A percentile compares a stretch with the other conserved stretches of the same genome.
phyloP scores from a whole-genome alignment of 1,140 invertebrate genomes.

The Eueides isabella region DNA sequence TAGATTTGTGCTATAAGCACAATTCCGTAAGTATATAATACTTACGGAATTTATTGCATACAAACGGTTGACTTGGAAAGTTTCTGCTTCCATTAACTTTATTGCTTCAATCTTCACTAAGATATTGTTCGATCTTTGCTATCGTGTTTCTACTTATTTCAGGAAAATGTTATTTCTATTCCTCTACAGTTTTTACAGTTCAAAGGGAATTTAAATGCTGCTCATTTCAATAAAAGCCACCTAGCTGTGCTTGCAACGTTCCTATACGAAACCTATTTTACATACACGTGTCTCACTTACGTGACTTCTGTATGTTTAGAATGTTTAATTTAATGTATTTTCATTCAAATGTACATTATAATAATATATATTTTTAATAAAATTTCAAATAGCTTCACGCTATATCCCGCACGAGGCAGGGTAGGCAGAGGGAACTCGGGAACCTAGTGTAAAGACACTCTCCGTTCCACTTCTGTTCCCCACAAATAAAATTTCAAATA shows the following conservation, averaged over 20 bases:
- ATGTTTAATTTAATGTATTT: background rate
- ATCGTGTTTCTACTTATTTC: conserved; percentile 46
- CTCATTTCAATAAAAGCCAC: conserved; percentile 8
- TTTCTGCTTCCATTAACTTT: conserved; percentile 19
- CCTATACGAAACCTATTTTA: background rate
- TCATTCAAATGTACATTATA: background rate
- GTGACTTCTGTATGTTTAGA: background rate
- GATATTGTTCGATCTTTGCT: conserved; percentile 37
- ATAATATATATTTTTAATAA: background rate
- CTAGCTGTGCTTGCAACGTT: conserved; percentile 14
- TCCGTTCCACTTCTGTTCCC: too few relatives aligned
- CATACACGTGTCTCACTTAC: conserved; percentile 1
- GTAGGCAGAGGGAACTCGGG: too few relatives aligned
- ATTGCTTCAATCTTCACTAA: conserved; percentile 49
- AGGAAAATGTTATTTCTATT: conserved; percentile 25
- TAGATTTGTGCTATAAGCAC: background rate
- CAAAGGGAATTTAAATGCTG: conserved; percentile 16
- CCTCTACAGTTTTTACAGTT: conserved; percentile 20
- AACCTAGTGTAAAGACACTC: too few relatives aligned
- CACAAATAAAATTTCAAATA: too few relatives aligned
- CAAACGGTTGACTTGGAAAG: background rate
- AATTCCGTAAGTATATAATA: too few relatives aligned
- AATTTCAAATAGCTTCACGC: too few relatives aligned
- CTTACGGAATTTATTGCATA: background rate
- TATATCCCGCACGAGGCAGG: too few relatives aligned